Conservation (phyloP, 2,888 invertebrate species). For the Andrena fulva region DNA sequence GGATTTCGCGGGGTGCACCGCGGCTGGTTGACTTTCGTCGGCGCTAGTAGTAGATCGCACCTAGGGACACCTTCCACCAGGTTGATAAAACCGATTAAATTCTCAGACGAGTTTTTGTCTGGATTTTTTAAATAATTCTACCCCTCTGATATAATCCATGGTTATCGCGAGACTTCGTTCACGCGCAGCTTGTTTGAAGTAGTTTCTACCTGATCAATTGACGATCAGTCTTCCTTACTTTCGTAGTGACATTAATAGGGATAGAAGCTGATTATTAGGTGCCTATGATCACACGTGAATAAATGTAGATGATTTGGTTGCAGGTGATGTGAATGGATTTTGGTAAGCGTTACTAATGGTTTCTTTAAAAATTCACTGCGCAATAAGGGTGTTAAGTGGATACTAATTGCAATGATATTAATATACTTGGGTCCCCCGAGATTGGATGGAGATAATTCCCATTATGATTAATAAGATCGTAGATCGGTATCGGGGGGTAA, state of each 20-base stretch:
- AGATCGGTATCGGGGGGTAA: slow-evolving; percentile 30
- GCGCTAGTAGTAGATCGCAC: no score
- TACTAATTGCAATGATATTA: slow-evolving; percentile 32
- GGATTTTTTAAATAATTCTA: slow-evolving; percentile 67
- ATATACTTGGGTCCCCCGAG: not conserved
- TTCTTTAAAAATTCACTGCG: not conserved
- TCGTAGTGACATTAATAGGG: no score
- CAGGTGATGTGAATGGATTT: not conserved
- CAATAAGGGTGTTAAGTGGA: slow-evolving; percentile 11
- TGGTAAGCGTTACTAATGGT: not conserved
- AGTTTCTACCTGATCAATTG: slow-evolving; percentile 52
- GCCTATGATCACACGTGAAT: no score
- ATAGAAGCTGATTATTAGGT: no score
- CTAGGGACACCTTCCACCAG: slow-evolving; percentile 16
- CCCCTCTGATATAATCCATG: slow-evolving; percentile 68
- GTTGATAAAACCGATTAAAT: slow-evolving; percentile 52
- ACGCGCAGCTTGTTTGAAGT: slow-evolving; percentile 48
- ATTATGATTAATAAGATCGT: slow-evolving; percentile 44
- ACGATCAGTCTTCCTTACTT: not conserved
- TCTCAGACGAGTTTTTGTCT: slow-evolving; percentile 57
- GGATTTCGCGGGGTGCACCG: no score
- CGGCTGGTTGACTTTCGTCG: no score
- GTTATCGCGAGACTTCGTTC: slow-evolving; percentile 62
- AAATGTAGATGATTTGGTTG: no score
- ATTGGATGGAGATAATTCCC: slow-evolving; percentile 30